These are phyloP conservation scores for Physella acuta DNA, from an alignment of 1,140 invertebrate genomes.

Conservation along the genomic window DNA sequence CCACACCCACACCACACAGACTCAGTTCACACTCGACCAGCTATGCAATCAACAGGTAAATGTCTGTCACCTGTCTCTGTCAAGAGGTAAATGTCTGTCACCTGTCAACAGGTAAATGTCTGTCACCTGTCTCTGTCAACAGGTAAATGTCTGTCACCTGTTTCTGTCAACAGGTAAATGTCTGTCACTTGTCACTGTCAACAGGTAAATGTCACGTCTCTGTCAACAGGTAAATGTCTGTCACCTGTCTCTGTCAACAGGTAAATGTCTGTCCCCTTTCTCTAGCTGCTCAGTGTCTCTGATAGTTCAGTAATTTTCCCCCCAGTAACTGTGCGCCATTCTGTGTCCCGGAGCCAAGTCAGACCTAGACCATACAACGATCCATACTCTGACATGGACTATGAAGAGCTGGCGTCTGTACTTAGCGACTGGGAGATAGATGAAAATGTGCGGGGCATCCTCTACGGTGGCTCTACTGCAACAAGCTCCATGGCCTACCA, in stretches of 20 bases:
- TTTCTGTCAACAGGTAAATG: too few species aligned
- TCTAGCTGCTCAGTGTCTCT: too few species aligned
- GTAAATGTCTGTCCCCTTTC: too few species aligned
- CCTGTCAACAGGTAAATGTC: too few species aligned
- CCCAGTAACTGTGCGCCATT: neutral
- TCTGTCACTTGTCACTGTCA: too few species aligned
- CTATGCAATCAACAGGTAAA: conserved; percentile 1
- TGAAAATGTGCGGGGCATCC: conserved; percentile 48
- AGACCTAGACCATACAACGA: conserved; percentile 50
- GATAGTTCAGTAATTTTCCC: neutral
- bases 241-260: too few species aligned
- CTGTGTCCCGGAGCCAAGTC: neutral
- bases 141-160: neutral
- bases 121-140: too few species aligned
- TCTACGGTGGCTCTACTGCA: conserved; percentile 55
- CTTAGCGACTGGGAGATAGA: conserved; percentile 55
- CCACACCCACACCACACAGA: conserved; percentile 29
- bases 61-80: too few species aligned
- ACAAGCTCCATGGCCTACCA: too few species aligned
- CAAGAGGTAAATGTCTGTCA: too few species aligned
- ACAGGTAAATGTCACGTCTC: too few species aligned
- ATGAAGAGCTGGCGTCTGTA: conserved; percentile 42
- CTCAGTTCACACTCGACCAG: too few species aligned
- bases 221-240: neutral
- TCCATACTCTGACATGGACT: conserved; percentile 41